Percentiles rank a stretch among this genome's conserved stretches.
These are phyloP conservation scores for Mastacembelus armatus DNA, from an alignment of 2,797 vertebrate species.

Conservation along the genomic window DNA sequence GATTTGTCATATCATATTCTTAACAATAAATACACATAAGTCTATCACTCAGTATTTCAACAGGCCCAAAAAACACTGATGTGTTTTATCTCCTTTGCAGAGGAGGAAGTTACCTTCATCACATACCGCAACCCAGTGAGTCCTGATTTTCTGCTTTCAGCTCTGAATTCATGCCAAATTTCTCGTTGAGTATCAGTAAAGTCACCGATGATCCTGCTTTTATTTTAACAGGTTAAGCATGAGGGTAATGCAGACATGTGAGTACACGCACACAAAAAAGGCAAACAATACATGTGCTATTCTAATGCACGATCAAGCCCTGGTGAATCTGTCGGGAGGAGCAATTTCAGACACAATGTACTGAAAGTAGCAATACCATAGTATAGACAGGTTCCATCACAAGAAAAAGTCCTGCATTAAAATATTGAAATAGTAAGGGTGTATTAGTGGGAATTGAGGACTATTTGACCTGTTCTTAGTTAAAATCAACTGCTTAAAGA, in stretches of 20 bases:
- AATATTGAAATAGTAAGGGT: no score
- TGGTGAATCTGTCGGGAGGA: no score
- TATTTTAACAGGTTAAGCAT: conserved; percentile 51
- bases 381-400: no score
- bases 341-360: no score
- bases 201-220: conserved; percentile 8
- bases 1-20: not conserved
- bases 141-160: conserved; percentile 8
- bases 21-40: not conserved
- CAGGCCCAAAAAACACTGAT: not conserved
- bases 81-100: conserved; percentile 60
- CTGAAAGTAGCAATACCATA: no score
- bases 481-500: no score
- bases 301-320: no score
- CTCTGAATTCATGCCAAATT: not conserved
- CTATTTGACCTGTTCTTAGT: no score
- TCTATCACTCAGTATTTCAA: not conserved
- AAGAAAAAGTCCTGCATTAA: no score
- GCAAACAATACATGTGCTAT: not conserved
- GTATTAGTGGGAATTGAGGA: no score
- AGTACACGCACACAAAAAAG: conserved; percentile 52
- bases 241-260: conserved; percentile 65
- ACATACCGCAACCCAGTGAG: conserved; percentile 76
- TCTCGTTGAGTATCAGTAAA: not conserved
- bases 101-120: conserved; percentile 79